phyloP scores from a whole-genome alignment of 2,113 vertebrate genomes.

The Chionomys nivalis region DNA sequence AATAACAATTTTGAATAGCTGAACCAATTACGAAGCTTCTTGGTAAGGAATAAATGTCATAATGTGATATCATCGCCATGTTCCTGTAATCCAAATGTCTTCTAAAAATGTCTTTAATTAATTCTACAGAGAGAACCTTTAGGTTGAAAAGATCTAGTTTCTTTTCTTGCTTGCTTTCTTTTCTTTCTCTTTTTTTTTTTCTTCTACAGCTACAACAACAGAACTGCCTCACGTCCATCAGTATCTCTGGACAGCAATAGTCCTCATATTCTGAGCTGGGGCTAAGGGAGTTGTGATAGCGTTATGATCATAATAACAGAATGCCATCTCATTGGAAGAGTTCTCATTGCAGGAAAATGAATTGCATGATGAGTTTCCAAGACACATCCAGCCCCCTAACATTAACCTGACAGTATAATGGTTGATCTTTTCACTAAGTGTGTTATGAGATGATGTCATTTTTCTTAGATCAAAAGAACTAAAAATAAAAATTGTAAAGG shows the following conservation, averaged over 20 bases:
- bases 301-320: not conserved
- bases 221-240: constrained; percentile 42
- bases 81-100: constrained; percentile 65
- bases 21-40: constrained; percentile 65
- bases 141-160: constrained; percentile 64
- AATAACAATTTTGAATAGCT: constrained; percentile 59
- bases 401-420: constrained; percentile 40
- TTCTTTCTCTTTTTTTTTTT: no score
- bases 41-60: constrained; percentile 67
- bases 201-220: constrained; percentile 45
- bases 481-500: constrained; percentile 60
- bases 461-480: constrained; percentile 59
- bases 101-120: constrained; percentile 75
- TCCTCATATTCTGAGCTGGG: not conserved
- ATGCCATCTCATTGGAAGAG: not conserved
- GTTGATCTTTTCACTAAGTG: constrained; percentile 55
- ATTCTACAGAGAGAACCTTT: constrained; percentile 69
- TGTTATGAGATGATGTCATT: constrained; percentile 44
- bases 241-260: constrained; percentile 23
- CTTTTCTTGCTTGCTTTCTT: not conserved
- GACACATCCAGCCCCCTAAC: not conserved
- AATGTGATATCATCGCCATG: constrained; percentile 29
- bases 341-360: not conserved
- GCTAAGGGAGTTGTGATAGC: not conserved
- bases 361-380: constrained; percentile 11